Evolutionary conservation across 2,888 invertebrate genomes (phyloP).

Genomic region (Yponomeuta cagnagella): DNA sequence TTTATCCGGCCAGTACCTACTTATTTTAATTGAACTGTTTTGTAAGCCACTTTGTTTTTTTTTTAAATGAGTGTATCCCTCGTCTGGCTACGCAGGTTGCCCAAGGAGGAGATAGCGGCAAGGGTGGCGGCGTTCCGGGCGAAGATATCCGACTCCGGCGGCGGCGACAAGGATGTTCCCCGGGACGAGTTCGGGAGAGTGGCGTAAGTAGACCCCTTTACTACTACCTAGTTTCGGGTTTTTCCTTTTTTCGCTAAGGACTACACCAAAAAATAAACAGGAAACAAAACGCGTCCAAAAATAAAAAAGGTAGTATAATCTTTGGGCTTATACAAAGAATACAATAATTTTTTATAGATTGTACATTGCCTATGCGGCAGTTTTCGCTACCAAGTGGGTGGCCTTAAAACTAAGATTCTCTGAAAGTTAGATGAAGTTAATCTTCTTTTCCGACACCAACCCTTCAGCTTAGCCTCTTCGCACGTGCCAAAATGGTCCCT

Average conservation of each 20-base stretch:
- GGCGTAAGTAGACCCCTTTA: constrained; percentile 55
- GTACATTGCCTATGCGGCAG: too few relatives aligned
- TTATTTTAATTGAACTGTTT: background rate
- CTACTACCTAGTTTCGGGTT: background rate
- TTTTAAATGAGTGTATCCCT: constrained; percentile 52
- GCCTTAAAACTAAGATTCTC: too few relatives aligned
- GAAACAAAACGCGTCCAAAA: background rate
- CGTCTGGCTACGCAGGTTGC: constrained; percentile 81
- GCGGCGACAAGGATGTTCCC: constrained; percentile 74
- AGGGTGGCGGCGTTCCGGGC: constrained; percentile 92
- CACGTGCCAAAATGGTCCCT: background rate
- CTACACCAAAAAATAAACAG: background rate
- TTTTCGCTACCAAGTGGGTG: too few relatives aligned
- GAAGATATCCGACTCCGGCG: constrained; percentile 83
- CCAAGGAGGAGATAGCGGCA: constrained; percentile 87
- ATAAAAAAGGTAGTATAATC: background rate
- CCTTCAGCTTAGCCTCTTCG: background rate
- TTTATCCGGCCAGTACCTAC: constrained; percentile 21
- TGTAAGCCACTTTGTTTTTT: constrained; percentile 14
- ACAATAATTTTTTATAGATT: too few relatives aligned
- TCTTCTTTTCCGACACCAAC: background rate
- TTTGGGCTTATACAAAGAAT: too few relatives aligned
- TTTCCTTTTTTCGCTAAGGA: too few relatives aligned
- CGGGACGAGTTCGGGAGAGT: constrained; percentile 92
- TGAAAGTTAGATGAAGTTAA: background rate